A percentile compares a stretch with the other conserved stretches of the same genome.
Evolutionary conservation across 2,888 invertebrate species (phyloP).

Genomic region (Melanophora roralis): DNA sequence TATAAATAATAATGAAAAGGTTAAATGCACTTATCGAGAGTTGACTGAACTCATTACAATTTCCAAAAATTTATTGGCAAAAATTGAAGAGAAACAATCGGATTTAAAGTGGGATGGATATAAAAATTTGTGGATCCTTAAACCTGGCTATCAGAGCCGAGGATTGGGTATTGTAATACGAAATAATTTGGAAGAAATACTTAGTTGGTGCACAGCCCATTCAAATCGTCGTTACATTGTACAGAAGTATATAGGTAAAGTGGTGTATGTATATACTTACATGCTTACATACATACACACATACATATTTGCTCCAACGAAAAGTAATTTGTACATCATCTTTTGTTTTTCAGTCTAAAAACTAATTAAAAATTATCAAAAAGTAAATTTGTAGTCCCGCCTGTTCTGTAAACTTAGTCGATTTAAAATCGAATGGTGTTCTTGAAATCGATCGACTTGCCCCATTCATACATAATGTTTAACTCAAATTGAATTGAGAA

Average conservation of each 20-base stretch:
- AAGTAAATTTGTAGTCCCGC: too few relatives aligned
- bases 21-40: conserved; percentile 66
- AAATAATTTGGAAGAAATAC: conserved; percentile 84
- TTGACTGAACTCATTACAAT: conserved; percentile 70
- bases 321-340: too few relatives aligned
- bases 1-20: conserved; percentile 71
- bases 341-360: too few relatives aligned
- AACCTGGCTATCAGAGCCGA: conserved; percentile 89
- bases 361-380: too few relatives aligned
- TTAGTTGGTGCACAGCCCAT: conserved; percentile 80
- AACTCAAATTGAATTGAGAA: too few relatives aligned
- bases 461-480: too few relatives aligned
- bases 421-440: too few relatives aligned
- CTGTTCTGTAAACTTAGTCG: too few relatives aligned
- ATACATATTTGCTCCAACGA: too few relatives aligned
- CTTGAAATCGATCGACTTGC: too few relatives aligned
- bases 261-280: too few relatives aligned
- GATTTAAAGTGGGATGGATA: conserved; percentile 86
- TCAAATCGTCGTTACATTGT: conserved; percentile 84
- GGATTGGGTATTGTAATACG: conserved; percentile 90
- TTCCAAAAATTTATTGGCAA: conserved; percentile 80
- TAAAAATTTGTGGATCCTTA: conserved; percentile 93
- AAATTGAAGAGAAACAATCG: conserved; percentile 80
- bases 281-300: too few relatives aligned
- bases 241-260: conserved; percentile 93